Percentiles rank a stretch among this genome's conserved stretches.
phyloP scores from a whole-genome alignment of 2,797 vertebrate genomes.

The Propithecus deckenii region DNA sequence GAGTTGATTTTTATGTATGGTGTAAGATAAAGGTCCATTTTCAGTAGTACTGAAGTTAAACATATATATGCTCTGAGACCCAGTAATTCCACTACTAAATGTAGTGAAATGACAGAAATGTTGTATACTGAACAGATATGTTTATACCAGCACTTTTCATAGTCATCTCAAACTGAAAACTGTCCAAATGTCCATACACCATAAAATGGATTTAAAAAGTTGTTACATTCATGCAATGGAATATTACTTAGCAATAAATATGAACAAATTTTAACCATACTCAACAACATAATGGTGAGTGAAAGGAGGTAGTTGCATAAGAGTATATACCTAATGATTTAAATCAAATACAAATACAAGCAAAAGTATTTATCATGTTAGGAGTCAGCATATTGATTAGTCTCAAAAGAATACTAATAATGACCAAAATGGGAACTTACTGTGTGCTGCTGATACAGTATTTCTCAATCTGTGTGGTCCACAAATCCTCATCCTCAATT shows the following conservation, averaged over 20 bases:
- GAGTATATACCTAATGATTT: background rate
- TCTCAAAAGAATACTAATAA: background rate
- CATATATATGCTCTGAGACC: background rate
- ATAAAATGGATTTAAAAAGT: background rate
- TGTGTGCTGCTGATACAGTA: background rate
- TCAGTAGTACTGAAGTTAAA: background rate
- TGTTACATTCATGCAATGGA: background rate
- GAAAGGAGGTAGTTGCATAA: background rate
- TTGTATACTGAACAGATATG: background rate
- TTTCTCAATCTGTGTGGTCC: background rate
- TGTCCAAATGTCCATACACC: background rate
- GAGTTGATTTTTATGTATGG: background rate
- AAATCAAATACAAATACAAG: background rate
- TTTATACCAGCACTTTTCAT: background rate
- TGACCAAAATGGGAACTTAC: background rate
- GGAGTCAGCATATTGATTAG: background rate
- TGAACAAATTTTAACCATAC: background rate
- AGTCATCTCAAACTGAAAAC: background rate
- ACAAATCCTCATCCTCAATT: background rate
- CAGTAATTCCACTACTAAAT: background rate
- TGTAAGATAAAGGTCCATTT: background rate
- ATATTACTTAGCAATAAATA: background rate
- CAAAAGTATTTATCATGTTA: background rate
- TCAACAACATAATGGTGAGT: background rate
- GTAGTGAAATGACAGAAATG: background rate